Evolutionary conservation across 2,113 vertebrate genomes (phyloP).

Genomic region (Pituophis catenifer): DNA sequence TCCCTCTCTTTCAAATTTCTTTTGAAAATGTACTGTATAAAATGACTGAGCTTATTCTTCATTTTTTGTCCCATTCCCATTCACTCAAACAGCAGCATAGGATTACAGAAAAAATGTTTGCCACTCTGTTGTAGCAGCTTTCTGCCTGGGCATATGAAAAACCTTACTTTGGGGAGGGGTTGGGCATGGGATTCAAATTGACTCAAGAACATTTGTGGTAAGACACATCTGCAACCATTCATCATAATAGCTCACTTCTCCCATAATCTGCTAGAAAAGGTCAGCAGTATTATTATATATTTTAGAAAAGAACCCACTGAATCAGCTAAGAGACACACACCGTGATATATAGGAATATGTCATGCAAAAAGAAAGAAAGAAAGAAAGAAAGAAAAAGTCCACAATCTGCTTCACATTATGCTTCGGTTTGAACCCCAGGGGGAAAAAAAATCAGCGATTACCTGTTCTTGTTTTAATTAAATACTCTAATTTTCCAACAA

Average conservation of each 20-base stretch:
- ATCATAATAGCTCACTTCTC: background rate
- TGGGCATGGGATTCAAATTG: background rate
- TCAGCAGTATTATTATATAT: background rate
- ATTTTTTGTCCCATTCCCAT: background rate
- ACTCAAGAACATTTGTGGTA: background rate
- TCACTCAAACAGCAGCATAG: background rate
- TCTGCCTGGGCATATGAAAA: background rate
- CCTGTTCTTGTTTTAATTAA: slow-evolving; percentile 47
- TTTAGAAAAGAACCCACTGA: slow-evolving; percentile 16
- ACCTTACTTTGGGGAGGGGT: background rate
- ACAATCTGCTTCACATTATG: background rate
- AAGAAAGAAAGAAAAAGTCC: background rate
- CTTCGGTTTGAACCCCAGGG: background rate
- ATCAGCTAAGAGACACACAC: background rate
- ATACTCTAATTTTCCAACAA: slow-evolving; percentile 23
- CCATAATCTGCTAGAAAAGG: background rate
- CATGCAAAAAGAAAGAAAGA: background rate
- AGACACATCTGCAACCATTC: background rate
- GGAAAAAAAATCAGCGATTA: slow-evolving; percentile 4
- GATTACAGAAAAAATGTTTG: background rate
- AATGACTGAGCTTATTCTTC: background rate
- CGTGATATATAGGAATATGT: rapidly evolving
- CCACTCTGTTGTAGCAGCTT: background rate
- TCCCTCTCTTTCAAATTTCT: background rate
- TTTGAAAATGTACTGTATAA: background rate